A percentile compares a stretch with the other conserved stretches of the same genome.
Conservation (phyloP, 2,113 vertebrate genomes). For the Cyphomyrus discorhynchus region DNA sequence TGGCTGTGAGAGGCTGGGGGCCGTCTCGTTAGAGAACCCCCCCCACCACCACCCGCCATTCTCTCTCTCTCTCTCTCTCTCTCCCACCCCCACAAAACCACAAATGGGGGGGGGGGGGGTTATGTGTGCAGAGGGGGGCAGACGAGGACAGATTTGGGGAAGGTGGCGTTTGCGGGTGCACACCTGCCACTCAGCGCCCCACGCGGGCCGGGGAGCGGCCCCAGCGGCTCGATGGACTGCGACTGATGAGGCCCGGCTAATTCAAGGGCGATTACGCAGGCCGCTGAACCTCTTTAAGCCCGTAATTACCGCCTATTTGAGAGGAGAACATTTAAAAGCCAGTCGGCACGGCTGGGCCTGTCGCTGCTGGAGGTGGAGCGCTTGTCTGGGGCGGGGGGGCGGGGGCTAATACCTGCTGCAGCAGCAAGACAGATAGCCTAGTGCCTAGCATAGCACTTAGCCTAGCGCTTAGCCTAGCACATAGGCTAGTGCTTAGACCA, state of each 20-base stretch:
- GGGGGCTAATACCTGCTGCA: constrained; percentile 74
- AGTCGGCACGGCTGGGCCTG: constrained; percentile 81
- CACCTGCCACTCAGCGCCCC: constrained; percentile 86
- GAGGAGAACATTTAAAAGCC: constrained; percentile 96
- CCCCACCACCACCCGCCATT: not conserved
- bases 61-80: not conserved
- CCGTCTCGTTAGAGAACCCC: constrained; percentile 75
- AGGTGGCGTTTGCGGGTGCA: constrained; percentile 75
- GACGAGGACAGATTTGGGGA: constrained; percentile 67
- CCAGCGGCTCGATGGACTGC: constrained; percentile 91
- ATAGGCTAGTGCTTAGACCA: constrained; percentile 35
- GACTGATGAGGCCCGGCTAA: constrained; percentile 98
- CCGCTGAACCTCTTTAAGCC: constrained; percentile 99
- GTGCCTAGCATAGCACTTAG: constrained; percentile 64
- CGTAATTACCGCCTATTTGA: constrained; percentile 99
- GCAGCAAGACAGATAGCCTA: constrained; percentile 61
- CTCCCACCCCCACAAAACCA: no score
- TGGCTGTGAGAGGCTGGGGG: constrained; percentile 63
- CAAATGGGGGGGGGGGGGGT: not conserved
- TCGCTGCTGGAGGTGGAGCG: constrained; percentile 95
- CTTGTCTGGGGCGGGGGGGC: constrained; percentile 68
- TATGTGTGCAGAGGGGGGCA: not conserved
- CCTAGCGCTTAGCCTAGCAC: constrained; percentile 47
- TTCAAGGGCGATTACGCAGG: constrained; percentile 99
- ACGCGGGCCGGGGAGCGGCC: constrained; percentile 76